Conservation (phyloP, 2,113 vertebrate species). For the Hyperopisus bebe region DNA sequence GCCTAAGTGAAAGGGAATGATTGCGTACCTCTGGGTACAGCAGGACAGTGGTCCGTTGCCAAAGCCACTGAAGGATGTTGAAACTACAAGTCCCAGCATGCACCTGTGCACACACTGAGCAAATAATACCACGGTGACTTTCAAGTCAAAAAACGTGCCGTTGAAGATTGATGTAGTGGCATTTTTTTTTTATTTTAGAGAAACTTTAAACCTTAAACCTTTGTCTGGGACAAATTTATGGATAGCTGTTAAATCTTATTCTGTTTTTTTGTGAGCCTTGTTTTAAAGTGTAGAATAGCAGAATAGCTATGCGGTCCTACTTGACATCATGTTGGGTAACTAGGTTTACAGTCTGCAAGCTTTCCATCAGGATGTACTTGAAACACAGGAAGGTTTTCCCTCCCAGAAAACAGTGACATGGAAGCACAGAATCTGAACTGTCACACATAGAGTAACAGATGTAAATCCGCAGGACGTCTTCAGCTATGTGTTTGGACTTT, state of each 20-base stretch:
- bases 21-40: not conserved
- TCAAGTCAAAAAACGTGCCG: not conserved
- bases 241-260: not conserved
- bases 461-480: not conserved
- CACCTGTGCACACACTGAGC: not conserved
- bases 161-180: not conserved
- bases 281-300: not conserved
- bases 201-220: not conserved
- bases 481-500: not conserved
- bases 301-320: not conserved
- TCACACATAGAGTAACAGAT: not conserved
- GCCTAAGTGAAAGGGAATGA: conserved; percentile 27
- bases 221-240: not conserved
- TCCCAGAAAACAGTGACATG: not conserved
- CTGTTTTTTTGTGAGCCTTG: not conserved
- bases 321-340: not conserved
- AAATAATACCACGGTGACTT: not conserved
- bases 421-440: not conserved
- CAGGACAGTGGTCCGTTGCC: not conserved
- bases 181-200: not conserved
- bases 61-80: not conserved
- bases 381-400: not conserved
- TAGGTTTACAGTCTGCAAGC: not conserved
- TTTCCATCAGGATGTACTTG: not conserved
- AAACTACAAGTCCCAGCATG: conserved; percentile 15